phyloP scores from a whole-genome alignment of 2,888 invertebrate species.

The Adela reaumurella region DNA sequence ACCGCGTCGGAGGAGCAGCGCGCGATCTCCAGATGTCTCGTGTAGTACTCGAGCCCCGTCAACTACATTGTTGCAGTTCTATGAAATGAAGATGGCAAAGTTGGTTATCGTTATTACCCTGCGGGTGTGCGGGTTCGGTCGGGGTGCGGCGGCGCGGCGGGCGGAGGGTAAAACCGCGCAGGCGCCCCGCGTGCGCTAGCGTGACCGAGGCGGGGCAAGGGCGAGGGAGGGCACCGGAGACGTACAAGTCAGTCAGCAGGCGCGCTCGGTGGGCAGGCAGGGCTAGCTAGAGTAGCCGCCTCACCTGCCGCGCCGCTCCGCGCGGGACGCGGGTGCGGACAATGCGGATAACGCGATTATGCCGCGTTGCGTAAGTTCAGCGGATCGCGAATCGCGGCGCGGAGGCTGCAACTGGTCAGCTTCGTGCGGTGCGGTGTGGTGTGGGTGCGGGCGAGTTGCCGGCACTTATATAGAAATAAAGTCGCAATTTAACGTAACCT shows the following conservation, averaged over 20 bases:
- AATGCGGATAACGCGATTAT: not conserved
- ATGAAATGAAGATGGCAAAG: too few species aligned
- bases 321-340: not conserved
- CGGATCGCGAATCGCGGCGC: not conserved
- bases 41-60: constrained; percentile 37
- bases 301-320: constrained; percentile 40
- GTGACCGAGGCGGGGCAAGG: constrained; percentile 89
- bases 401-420: too few species aligned
- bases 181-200: constrained; percentile 65
- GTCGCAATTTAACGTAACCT: too few species aligned
- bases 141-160: too few species aligned
- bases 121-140: too few species aligned
- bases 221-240: constrained; percentile 62
- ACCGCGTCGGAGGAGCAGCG: constrained; percentile 48
- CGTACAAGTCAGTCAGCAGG: too few species aligned
- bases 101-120: too few species aligned
- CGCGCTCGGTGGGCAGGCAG: constrained; percentile 49
- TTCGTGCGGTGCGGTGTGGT: too few species aligned
- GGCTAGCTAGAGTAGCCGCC: constrained; percentile 48
- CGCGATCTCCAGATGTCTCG: constrained; percentile 39
- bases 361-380: not conserved
- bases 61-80: too few species aligned
- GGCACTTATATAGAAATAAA: too few species aligned
- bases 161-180: too few species aligned
- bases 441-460: too few species aligned